phyloP scores from a whole-genome alignment of 1,140 invertebrate species.

The Antheraea mylitta region DNA sequence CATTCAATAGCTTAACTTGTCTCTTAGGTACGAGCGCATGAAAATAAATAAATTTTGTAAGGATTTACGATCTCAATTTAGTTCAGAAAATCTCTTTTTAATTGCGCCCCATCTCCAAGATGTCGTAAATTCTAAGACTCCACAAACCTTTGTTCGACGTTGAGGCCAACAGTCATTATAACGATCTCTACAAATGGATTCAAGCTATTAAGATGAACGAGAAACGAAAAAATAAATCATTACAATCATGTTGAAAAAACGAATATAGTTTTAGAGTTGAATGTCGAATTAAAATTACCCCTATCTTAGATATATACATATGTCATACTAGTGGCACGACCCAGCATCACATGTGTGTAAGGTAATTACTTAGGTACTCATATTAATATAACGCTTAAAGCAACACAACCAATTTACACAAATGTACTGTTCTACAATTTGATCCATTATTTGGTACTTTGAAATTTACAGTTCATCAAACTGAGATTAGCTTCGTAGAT shows the following conservation, averaged over 20 bases:
- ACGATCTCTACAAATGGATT: slow-evolving; percentile 22
- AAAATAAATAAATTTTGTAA: slow-evolving; percentile 4
- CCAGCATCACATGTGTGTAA: no score
- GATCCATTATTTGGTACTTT: no score
- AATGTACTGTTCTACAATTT: no score
- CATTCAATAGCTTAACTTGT: not conserved
- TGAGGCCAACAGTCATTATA: slow-evolving; percentile 14
- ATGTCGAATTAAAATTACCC: not conserved
- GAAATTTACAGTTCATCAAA: no score
- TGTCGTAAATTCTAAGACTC: slow-evolving; percentile 18
- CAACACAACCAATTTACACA: no score
- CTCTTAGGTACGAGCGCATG: not conserved
- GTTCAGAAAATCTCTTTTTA: slow-evolving; percentile 22
- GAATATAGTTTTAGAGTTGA: not conserved
- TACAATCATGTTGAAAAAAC: not conserved
- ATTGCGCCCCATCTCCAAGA: slow-evolving; percentile 14
- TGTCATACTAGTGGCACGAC: no score
- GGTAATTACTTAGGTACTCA: no score
- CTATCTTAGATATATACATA: not conserved
- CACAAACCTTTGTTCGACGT: slow-evolving; percentile 14
- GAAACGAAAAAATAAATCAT: slow-evolving; percentile 1
- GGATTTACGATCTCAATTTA: slow-evolving; percentile 17
- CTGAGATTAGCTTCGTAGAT: no score
- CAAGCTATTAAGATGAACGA: slow-evolving; percentile 5
- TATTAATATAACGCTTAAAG: no score